Evolutionary conservation across 2,888 invertebrate species (phyloP), one percentile per base, ranked within the genome.

Genomic region (Nomada fucata): DNA sequence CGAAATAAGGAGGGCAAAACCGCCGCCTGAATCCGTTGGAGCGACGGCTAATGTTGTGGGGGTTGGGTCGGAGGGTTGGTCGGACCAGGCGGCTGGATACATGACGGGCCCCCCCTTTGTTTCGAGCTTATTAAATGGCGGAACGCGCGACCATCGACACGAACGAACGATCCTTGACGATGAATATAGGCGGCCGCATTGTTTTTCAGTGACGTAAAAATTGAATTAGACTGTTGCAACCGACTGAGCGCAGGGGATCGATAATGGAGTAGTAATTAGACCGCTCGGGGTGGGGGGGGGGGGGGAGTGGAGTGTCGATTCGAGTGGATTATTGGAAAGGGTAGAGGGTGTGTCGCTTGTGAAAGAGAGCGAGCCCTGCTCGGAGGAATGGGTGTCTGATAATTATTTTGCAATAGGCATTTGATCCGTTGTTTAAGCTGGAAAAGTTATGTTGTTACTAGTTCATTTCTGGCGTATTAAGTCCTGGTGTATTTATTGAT

Each of bases 1-100:
- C 86, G 86, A 82, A 82, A 88, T 87, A 87, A 86, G 85, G 71
- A 84, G 77, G 23, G 55, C 26, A 20, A 64, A 53, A n/a, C 42
- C 50, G 5, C 44, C 7, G 23, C 15, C 15, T 18, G 53, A 36
- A n/a, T n/a, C 36, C 5, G 44, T 2, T 57, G 5, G 36, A 52
- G 47, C 53, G 71, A 57, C 60, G 57, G 71, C 60, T 63, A 29
- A 61, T 13, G 20, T 26, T 26, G 23, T 0, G 26, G 26, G 26
- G 26, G 26, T 26, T 26, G 55, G 26, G 63, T n/a, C n/a, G n/a
- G n/a, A n/a, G n/a, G n/a, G n/a, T n/a, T n/a, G 18, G 13, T 47
- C 13, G 29, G 20, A 23, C 18, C 23, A 5, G 36, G 0, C 42
- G 13, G 23, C 11, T 3, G 72, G 15, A 76, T 42, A 23, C 23